Conservation (phyloP, 1,140 invertebrate genomes). For the Dysdera silvatica region DNA sequence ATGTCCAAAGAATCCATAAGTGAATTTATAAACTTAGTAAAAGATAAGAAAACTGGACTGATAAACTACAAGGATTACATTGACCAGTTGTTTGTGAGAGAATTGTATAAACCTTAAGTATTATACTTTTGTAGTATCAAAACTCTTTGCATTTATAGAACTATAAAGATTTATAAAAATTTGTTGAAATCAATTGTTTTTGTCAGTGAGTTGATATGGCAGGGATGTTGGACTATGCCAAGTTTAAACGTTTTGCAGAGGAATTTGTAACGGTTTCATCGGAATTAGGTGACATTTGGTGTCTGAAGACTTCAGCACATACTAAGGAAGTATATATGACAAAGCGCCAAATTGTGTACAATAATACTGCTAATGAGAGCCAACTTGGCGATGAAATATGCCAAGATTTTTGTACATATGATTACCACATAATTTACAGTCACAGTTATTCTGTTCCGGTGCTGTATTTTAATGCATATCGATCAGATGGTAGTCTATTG, state of each 20-base stretch:
- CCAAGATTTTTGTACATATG: conserved; percentile 18
- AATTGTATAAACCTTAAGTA: no score
- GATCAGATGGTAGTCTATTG: conserved; percentile 42
- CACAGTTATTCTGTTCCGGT: conserved; percentile 52
- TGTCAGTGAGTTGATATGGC: no score
- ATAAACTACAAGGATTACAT: no score
- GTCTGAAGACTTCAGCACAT: background rate
- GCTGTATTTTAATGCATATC: conserved; percentile 52
- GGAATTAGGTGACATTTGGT: conserved; percentile 9
- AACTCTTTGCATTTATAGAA: no score
- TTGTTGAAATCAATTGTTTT: no score
- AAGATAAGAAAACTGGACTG: no score
- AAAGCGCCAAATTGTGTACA: background rate
- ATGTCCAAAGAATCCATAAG: no score
- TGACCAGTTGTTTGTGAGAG: no score
- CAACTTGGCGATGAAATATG: background rate
- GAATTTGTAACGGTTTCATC: conserved; percentile 4
- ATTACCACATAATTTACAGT: conserved; percentile 52
- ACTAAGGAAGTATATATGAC: conserved; percentile 1
- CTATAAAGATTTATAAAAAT: no score
- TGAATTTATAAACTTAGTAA: no score
- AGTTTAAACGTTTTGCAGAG: background rate
- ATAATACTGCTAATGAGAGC: background rate
- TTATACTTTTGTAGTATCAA: no score
- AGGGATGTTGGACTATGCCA: conserved; percentile 9